Evolutionary conservation across 2,888 invertebrate genomes (phyloP), one percentile per base, ranked within the genome.

Genomic region (Meteorus colon): DNA sequence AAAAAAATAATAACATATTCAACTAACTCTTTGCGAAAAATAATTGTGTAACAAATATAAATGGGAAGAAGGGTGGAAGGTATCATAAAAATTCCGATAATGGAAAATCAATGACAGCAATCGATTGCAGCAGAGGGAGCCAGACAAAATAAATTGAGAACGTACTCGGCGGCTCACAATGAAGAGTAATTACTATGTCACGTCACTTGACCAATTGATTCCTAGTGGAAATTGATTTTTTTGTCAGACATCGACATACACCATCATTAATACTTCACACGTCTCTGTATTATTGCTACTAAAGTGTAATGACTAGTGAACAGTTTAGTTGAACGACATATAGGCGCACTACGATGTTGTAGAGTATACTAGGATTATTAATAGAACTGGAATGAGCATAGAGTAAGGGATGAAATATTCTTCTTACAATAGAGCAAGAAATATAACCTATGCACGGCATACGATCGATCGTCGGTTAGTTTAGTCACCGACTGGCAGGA

Each of bases 401-500:
- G 34, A 69, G 34, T 19, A 59, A 19, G 31, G 31, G 69, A 19
- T 19, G 31, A 19, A 55, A 29, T 34, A 55, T 8, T 10, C 34
- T 69, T 24, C 31, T 55, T 4, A 51, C 24, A 48, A 34, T 55
- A 45, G 27, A 12, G 59, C 41, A 48, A 31, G 29, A n/a, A 34
- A 29, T 14, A 31, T 16, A n/a, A 34, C 48, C 48, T 29, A 31
- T 41, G 19, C 41, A 41, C 27, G 6, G 68, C 45, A 27, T 45
- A n/a, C 45, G 29, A 68, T 68, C 68, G 68, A 68, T 68, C 45
- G 68, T 68, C 24, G 16, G 16, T 51, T 48, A 75, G 75, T 75
- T 69, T 75, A 75, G 75, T 75, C 69, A 75, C 75, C 51, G 55
- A 66, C 51, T 68, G 19, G 55, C 55, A 55, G 19, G 19, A 19